Base-by-base conservation (phyloP, 2,113 vertebrate genomes). In the Pluvialis apricaria region DNA sequence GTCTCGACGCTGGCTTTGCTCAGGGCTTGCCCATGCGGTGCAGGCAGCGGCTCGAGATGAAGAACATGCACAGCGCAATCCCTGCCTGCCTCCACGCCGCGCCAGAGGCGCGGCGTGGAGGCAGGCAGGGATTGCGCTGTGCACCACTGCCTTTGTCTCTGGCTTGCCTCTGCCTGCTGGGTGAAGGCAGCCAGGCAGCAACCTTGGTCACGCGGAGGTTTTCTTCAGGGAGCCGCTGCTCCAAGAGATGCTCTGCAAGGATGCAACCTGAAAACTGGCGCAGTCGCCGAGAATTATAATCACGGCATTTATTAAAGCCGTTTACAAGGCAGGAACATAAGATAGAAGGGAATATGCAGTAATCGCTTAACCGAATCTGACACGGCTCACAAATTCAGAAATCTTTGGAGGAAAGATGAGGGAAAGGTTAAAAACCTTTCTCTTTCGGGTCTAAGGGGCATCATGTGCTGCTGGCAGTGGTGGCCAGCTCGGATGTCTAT, bases 91-190 rank as follows among this genome's bases (percentile, higher is more conserved):
- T 82, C 54, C 31, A 32, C 14, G 5, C 66, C 2, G 5, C 2
- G 34, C 32, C 6, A 3, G 17, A 19, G 20, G 58, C 32, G 26
- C 36, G 2, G 31, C 12, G 6, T 5, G 42, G 38, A 58, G 32
- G 18, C 57, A 58, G 80, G 66, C 92, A 69, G 60, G 82, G 70
- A 29, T 0, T 57, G 64, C 3, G 21, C 70, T 54, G 49, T 70
- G 87, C 71, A 45, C 82, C 55, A 26, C 22, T 66, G 92, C 89
- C 73, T 95, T 97, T 96, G 92, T 95, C 81, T 94, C 69, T 8
- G 12, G 45, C 60, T 88, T 51, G 44, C 15, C 61, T 92, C 86
- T 80, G 76, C 52, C 68, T 82, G 51, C 54, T 94, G 47, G 13
- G 3, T 0, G 15, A 69, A 84, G 45, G 78, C 84, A 86, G 82